A percentile compares a stretch with the other conserved stretches of the same genome.
Conservation (phyloP, 2,113 vertebrate genomes). For the Pholis gunnellus region DNA sequence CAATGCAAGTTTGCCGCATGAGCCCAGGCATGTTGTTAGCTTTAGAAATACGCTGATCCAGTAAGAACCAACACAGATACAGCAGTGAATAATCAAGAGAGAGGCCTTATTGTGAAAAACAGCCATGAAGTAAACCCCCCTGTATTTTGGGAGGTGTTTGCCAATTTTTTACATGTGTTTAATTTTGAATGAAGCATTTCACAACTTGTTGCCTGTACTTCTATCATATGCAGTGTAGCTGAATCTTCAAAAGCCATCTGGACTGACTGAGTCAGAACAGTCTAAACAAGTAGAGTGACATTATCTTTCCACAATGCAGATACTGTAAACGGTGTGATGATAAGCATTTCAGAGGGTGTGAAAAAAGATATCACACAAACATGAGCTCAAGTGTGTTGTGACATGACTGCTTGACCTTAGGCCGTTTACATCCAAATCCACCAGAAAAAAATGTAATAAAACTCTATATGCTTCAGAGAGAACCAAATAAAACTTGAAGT, state of each 20-base stretch:
- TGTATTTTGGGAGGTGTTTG: constrained; percentile 31
- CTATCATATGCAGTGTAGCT: constrained; percentile 18
- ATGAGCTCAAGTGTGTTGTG: constrained; percentile 9
- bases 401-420: constrained; percentile 11
- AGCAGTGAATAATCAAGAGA: not conserved
- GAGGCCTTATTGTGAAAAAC: constrained; percentile 19
- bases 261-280: constrained; percentile 30
- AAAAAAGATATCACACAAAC: constrained; percentile 49
- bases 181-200: constrained; percentile 63
- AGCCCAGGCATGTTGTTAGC: not conserved
- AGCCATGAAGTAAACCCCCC: constrained; percentile 9
- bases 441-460: not conserved
- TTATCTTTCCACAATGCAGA: constrained; percentile 50
- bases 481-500: not conserved
- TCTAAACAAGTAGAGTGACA: constrained; percentile 45
- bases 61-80: not conserved
- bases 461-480: not conserved
- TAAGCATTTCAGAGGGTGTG: constrained; percentile 49
- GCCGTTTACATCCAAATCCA: not conserved
- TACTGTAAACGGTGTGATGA: constrained; percentile 52
- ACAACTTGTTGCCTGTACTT: constrained; percentile 49
- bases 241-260: constrained; percentile 54
- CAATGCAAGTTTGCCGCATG: not conserved
- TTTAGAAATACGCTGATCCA: not conserved
- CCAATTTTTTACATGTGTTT: constrained; percentile 36